Evolutionary conservation across 2,888 invertebrate genomes (phyloP).

Genomic region (Fragum fragum): DNA sequence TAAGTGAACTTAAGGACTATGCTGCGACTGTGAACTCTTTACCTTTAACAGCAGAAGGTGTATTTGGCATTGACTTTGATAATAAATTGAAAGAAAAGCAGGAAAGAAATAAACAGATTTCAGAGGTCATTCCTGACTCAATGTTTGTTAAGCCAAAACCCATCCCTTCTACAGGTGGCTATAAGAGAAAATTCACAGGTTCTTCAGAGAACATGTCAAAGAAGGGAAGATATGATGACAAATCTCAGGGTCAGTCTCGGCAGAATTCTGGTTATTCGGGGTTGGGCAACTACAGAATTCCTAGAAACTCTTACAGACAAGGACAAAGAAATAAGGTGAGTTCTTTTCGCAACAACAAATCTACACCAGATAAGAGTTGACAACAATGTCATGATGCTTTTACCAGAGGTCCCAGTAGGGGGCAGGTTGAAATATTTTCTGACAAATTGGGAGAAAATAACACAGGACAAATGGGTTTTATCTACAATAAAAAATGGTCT

Average conservation of each 20-base stretch:
- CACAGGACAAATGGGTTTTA: no score
- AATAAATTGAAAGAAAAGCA: constrained; percentile 5
- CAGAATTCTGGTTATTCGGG: background rate
- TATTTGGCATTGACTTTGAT: constrained; percentile 10
- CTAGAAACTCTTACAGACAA: background rate
- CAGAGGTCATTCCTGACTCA: background rate
- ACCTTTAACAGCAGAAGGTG: background rate
- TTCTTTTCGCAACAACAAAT: background rate
- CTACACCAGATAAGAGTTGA: background rate
- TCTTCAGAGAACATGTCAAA: background rate
- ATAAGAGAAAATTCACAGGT: background rate
- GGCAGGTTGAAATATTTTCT: no score
- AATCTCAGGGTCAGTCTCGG: background rate
- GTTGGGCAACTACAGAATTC: background rate
- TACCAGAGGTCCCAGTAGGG: background rate
- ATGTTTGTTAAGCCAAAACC: background rate
- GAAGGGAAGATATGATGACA: background rate
- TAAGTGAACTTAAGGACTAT: constrained; percentile 7
- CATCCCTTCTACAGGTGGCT: background rate
- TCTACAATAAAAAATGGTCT: no score
- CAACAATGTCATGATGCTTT: no score
- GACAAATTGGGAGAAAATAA: no score
- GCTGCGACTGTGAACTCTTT: background rate
- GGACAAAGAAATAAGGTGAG: background rate
- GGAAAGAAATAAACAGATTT: constrained; percentile 25